Evolutionary conservation across 2,113 vertebrate species (phyloP).

Genomic region (Pachycephala philippinensis): DNA sequence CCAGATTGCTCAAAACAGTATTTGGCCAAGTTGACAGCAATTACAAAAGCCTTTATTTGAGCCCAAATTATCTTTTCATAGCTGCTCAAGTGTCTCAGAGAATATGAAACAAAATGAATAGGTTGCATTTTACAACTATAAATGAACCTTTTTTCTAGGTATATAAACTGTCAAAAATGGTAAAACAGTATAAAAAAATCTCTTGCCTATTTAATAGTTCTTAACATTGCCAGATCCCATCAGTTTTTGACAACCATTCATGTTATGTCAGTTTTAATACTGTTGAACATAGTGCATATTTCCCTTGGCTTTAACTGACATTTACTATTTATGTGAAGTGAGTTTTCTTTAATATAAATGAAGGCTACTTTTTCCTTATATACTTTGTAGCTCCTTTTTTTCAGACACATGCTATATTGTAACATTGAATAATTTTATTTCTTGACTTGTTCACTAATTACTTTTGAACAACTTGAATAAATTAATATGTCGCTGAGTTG

Average conservation of each 20-base stretch:
- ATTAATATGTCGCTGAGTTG: background rate
- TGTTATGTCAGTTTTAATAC: slow-evolving; percentile 35
- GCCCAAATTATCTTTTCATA: slow-evolving; percentile 38
- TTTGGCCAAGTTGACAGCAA: slow-evolving; percentile 35
- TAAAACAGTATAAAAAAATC: slow-evolving; percentile 8
- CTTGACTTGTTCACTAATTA: background rate
- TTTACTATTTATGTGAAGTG: background rate
- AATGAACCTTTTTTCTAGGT: slow-evolving; percentile 14
- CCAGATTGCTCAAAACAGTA: background rate
- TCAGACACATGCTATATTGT: background rate
- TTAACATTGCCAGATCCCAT: background rate
- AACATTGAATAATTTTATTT: background rate
- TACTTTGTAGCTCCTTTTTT: background rate
- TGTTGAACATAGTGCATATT: background rate
- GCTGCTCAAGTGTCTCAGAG: background rate
- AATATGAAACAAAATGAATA: slow-evolving; percentile 28
- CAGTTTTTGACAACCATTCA: slow-evolving; percentile 34
- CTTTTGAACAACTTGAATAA: background rate
- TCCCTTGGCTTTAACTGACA: slow-evolving; percentile 13
- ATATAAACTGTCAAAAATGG: slow-evolving; percentile 31
- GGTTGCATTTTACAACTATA: background rate
- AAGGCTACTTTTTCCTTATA: background rate
- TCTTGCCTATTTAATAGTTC: slow-evolving; percentile 23
- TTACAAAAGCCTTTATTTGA: slow-evolving; percentile 22
- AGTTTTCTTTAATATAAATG: background rate